phyloP scores from a whole-genome alignment of 2,113 vertebrate species.

The Catharus fuscescens region DNA sequence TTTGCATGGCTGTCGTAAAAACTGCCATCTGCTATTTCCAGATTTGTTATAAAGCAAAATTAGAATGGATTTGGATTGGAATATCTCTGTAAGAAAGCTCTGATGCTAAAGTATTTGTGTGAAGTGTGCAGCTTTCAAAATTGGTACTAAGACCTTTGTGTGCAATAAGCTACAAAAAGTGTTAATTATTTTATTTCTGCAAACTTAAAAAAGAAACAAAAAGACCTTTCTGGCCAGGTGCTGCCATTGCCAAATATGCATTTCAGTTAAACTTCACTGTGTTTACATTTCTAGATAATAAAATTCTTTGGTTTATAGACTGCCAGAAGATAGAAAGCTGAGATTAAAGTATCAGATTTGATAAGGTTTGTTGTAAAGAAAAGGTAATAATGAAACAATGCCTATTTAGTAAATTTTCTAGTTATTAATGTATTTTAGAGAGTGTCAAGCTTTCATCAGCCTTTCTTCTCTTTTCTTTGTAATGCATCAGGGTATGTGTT shows the following conservation, averaged over 20 bases:
- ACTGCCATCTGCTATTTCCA: neutral
- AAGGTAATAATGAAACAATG: neutral
- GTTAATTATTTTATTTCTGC: constrained; percentile 2
- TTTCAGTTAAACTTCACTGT: constrained; percentile 24
- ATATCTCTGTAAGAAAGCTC: neutral
- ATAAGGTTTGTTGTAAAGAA: neutral
- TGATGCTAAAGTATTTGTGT: neutral
- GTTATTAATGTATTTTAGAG: neutral
- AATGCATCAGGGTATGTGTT: neutral
- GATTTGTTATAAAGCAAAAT: neutral
- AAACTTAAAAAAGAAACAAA: neutral
- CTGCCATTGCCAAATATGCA: neutral
- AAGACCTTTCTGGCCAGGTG: neutral
- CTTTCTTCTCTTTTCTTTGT: neutral
- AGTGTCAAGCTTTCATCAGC: neutral
- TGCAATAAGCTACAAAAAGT: neutral
- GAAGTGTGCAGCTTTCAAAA: neutral
- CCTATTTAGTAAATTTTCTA: neutral
- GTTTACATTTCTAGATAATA: constrained; percentile 51
- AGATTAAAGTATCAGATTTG: constrained; percentile 21
- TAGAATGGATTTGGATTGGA: neutral
- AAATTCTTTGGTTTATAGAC: constrained; percentile 46
- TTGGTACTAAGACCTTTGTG: neutral
- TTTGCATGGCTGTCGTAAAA: neutral
- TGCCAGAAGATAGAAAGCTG: constrained; percentile 8